These are phyloP conservation scores for Podarcis siculus DNA, from an alignment of 2,797 vertebrate genomes.

Conservation along the genomic window DNA sequence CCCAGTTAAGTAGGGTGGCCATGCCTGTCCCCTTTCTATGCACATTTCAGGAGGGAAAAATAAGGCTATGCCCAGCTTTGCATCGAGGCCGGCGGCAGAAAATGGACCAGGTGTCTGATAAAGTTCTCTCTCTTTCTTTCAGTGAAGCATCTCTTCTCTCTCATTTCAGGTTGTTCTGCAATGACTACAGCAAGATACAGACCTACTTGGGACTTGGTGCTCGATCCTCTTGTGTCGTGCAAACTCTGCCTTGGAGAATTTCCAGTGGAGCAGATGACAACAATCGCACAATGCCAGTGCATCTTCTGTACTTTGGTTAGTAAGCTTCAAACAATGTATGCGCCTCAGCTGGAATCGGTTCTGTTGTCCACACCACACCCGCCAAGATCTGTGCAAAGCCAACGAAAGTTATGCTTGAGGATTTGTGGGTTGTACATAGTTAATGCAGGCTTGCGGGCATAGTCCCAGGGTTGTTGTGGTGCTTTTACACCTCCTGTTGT, in stretches of 20 bases:
- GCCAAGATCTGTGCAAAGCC: neutral
- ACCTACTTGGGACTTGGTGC: constrained; percentile 96
- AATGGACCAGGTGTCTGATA: neutral
- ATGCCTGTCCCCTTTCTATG: neutral
- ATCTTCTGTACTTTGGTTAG: constrained; percentile 98
- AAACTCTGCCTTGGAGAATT: constrained; percentile 99
- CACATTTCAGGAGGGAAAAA: neutral
- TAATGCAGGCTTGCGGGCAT: no score
- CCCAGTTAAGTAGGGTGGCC: neutral
- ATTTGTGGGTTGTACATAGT: neutral
- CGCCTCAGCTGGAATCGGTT: neutral
- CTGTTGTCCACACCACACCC: neutral
- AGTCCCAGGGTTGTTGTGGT: neutral
- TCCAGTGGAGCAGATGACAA: constrained; percentile 97
- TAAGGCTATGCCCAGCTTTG: neutral
- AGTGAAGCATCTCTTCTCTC: neutral
- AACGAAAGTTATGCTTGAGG: neutral
- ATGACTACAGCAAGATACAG: constrained; percentile 96
- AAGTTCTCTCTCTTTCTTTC: neutral
- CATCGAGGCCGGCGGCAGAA: neutral
- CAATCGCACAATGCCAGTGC: constrained; percentile 97
- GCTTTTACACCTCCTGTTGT: neutral
- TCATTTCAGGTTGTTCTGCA: constrained; percentile 78
- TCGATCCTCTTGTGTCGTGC: constrained; percentile 96
- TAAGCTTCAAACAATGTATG: constrained; percentile 30